Evolutionary conservation across 2,797 vertebrate genomes (phyloP).

Genomic region (Heterohyrax brucei): DNA sequence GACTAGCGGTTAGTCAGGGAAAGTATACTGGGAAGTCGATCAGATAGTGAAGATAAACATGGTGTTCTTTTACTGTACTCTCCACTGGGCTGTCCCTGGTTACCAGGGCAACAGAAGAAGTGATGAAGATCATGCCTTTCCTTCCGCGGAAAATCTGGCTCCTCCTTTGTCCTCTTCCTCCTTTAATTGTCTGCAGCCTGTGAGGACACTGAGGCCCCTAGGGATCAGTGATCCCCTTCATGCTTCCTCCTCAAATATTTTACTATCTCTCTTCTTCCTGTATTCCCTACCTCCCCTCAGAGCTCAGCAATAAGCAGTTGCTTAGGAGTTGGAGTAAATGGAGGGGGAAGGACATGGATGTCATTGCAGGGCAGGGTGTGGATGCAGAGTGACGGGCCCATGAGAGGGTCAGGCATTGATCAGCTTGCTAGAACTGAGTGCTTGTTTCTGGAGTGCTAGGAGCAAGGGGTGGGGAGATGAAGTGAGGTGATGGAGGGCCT

Average conservation of each 20-base stretch:
- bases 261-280: not conserved
- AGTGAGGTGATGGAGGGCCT: not conserved
- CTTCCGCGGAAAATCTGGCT: constrained; percentile 84
- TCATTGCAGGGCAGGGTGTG: constrained; percentile 70
- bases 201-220: constrained; percentile 41
- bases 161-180: constrained; percentile 78
- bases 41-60: constrained; percentile 85
- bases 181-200: constrained; percentile 67
- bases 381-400: constrained; percentile 38
- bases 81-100: constrained; percentile 87
- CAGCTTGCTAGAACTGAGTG: not conserved
- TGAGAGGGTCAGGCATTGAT: constrained; percentile 7
- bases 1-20: constrained; percentile 67
- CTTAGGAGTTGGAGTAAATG: constrained; percentile 74
- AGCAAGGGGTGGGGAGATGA: not conserved
- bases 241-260: not conserved
- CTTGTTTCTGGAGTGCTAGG: not conserved
- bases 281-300: not conserved
- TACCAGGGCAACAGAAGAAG: constrained; percentile 87
- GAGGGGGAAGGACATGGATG: constrained; percentile 73
- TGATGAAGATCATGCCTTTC: constrained; percentile 87
- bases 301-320: constrained; percentile 55
- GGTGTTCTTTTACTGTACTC: constrained; percentile 87
- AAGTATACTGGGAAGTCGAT: constrained; percentile 79
- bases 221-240: constrained; percentile 27